Percentiles rank a stretch among this genome's conserved stretches.
Evolutionary conservation across 1,140 invertebrate species (phyloP).

Genomic region (Lordiphosa clarofinis): DNA sequence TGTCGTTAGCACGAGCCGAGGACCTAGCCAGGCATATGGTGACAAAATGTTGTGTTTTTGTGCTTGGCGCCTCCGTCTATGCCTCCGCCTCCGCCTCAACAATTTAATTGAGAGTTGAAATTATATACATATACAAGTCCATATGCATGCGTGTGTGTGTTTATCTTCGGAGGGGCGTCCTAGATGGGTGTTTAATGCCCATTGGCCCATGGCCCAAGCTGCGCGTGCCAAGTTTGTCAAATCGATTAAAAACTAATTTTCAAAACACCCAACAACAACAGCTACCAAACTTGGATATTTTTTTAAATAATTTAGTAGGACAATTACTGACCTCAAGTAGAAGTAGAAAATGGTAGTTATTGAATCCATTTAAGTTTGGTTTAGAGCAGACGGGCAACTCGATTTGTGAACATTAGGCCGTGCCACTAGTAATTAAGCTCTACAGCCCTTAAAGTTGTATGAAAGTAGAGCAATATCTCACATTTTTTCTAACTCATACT

Average conservation of each 20-base stretch:
- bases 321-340: no score
- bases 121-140: constrained; percentile 31
- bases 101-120: constrained; percentile 76
- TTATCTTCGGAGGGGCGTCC: constrained; percentile 8
- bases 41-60: constrained; percentile 58
- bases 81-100: constrained; percentile 61
- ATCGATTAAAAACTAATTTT: constrained; percentile 64
- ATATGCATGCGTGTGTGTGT: constrained; percentile 8
- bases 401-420: no score
- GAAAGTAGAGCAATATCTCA: no score
- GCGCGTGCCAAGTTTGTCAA: constrained; percentile 59
- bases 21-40: constrained; percentile 61
- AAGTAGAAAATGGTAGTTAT: no score
- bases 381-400: no score
- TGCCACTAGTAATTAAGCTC: no score
- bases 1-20: constrained; percentile 31
- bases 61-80: constrained; percentile 40
- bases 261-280: no score
- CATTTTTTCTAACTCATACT: no score
- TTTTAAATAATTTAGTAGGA: no score
- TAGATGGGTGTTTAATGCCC: constrained; percentile 41
- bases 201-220: constrained; percentile 23
- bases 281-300: no score
- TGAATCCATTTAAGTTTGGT: no score
- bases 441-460: no score